Evolutionary conservation across 2,888 invertebrate species (phyloP).

Genomic region (Lamproptera curius): DNA sequence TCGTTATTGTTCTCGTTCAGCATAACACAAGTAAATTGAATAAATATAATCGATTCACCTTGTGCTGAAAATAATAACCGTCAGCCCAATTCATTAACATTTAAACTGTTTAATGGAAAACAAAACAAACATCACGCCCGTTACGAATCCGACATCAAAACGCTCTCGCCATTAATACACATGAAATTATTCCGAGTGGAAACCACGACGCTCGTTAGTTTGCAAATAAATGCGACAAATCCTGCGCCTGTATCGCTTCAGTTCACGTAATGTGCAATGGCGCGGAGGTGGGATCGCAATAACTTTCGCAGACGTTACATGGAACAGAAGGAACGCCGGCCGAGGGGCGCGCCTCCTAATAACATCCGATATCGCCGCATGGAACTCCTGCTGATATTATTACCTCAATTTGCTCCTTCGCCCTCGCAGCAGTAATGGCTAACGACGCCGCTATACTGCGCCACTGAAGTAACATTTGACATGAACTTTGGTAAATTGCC

Average conservation of each 20-base stretch:
- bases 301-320: conserved; percentile 1
- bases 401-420: conserved; percentile 13
- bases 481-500: conserved; percentile 9
- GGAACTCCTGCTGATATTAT: conserved; percentile 13
- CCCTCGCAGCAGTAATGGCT: not conserved
- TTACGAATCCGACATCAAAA: not conserved
- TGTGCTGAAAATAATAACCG: too few relatives aligned
- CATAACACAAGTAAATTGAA: too few relatives aligned
- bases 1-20: too few relatives aligned
- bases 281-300: not conserved
- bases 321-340: conserved; percentile 2
- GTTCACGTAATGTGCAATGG: not conserved
- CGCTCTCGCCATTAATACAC: not conserved
- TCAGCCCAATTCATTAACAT: too few relatives aligned
- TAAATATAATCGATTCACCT: too few relatives aligned
- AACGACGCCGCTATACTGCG: not conserved
- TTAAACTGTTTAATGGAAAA: not conserved
- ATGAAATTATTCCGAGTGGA: conserved; percentile 2
- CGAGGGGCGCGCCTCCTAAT: conserved; percentile 6
- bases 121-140: conserved; percentile 4
- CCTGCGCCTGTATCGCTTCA: not conserved
- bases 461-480: conserved; percentile 1
- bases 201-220: not conserved
- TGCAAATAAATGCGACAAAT: conserved; percentile 1
- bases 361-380: conserved; percentile 4